Evolutionary conservation across 35 echinoderm and acorn worm genomes (phyloP).

Genomic region (Eucidaris tribuloides): DNA sequence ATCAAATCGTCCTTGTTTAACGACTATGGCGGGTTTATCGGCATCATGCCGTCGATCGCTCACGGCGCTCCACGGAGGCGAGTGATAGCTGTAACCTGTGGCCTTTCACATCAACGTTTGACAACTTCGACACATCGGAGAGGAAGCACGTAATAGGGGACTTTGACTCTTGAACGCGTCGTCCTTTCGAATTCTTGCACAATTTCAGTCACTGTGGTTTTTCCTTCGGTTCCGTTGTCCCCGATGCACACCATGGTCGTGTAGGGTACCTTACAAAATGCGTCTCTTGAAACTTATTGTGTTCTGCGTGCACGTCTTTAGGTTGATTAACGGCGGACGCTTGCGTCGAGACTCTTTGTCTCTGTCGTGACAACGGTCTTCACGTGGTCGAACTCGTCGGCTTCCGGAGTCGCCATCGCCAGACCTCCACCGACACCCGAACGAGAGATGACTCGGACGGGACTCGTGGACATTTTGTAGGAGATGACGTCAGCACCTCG

Average conservation of each 20-base stretch:
- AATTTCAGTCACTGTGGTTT: constrained; percentile 29
- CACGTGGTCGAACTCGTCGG: neutral
- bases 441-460: neutral
- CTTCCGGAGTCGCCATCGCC: neutral
- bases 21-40: constrained; percentile 20
- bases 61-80: too few species aligned
- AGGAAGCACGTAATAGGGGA: constrained; percentile 9
- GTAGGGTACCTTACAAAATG: neutral
- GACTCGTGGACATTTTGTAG: constrained; percentile 25
- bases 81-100: constrained; percentile 4
- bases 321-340: neutral
- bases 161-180: constrained; percentile 13
- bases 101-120: neutral
- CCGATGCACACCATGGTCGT: neutral
- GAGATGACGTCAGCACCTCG: constrained; percentile 39
- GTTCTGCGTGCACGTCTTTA: constrained; percentile 4
- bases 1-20: constrained; percentile 76
- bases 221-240: neutral
- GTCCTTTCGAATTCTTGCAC: constrained; percentile 12
- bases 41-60: constrained; percentile 25
- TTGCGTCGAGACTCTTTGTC: constrained; percentile 25
- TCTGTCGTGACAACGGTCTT: constrained; percentile 25
- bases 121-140: constrained; percentile 20
- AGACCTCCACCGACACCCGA: neutral
- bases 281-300: neutral